Conservation (phyloP, 2,113 vertebrate genomes). For the Fulmarus glacialis region DNA sequence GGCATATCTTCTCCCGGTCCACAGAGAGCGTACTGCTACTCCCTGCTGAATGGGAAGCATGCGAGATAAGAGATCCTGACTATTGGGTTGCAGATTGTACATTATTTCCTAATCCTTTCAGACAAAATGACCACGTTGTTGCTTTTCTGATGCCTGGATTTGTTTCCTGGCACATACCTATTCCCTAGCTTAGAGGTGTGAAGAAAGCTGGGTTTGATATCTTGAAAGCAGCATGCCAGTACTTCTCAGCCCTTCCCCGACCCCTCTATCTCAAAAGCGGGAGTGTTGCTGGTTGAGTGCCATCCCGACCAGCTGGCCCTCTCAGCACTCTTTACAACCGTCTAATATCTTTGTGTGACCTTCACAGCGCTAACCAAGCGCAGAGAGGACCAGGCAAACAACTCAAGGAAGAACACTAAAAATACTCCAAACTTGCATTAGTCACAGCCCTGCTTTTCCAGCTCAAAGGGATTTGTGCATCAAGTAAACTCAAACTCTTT, state of each 20-base stretch:
- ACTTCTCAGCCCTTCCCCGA: neutral
- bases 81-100: neutral
- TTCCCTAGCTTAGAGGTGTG: neutral
- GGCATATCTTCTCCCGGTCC: neutral
- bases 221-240: constrained; percentile 16
- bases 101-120: neutral
- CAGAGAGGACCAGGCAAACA: constrained; percentile 8
- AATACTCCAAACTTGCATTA: neutral
- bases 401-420: constrained; percentile 41
- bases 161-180: constrained; percentile 18
- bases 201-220: constrained; percentile 35
- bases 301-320: constrained; percentile 26
- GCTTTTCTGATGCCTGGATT: constrained; percentile 9
- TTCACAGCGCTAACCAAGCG: neutral
- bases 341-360: constrained; percentile 38
- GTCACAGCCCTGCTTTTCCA: neutral
- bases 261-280: constrained; percentile 14
- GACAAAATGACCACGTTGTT: neutral
- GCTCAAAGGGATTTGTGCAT: neutral
- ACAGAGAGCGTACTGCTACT: neutral
- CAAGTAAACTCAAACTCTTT: neutral
- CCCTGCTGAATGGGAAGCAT: neutral
- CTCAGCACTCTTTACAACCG: constrained; percentile 17
- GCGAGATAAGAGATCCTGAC: neutral
- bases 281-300: constrained; percentile 7